Evolutionary conservation across 2,797 vertebrate species (phyloP), one percentile per base, ranked within the genome.

Genomic region (Clarias laeviceps): DNA sequence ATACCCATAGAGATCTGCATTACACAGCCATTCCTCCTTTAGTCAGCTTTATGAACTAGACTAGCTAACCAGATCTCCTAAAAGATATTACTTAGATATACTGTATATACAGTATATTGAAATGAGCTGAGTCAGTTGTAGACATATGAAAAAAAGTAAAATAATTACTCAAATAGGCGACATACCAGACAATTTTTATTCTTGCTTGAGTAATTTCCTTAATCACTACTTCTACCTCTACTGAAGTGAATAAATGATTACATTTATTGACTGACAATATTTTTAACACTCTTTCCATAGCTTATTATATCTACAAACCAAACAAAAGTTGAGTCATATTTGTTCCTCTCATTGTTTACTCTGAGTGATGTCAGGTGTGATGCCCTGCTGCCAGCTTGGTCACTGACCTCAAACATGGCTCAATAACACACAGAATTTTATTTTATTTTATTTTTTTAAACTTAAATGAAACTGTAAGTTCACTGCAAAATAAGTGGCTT

Each of bases 321-420:
- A 66, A 56, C 40, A 65, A 80, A 18, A 34, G 9, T 68, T 82
- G 64, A 56, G 65, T 69, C 45, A 82, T 81, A 81, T 32, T 22
- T 82, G 80, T 69, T 69, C 64, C 45, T 56, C 5, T 32, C 5
- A 17, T 37, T 82, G 80, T 82, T 82, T 70, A 82, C 50, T 82
- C 50, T 17, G 80, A 50, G 62, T 65, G 24, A 34, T 69, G 65
- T 82, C 27, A 20, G 65, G 32, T 57, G 20, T 68, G 65, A 29
- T 50, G n/a, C 7, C 20, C 9, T 80, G 40, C n/a, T 68, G 80
- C 65, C 65, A 82, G 20, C 20, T 17, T 82, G 80, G 65, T 82
- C 65, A 82, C 15, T 82, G 50, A 82, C 65, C 65, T 57, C 4
- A 3, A 34, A 82, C 27, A 82, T 37, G 32, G 20, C 50, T 56